A percentile compares a stretch with the other conserved stretches of the same genome.
Conservation (phyloP, 2,113 vertebrate genomes). For the Phylloscopus whistleri region DNA sequence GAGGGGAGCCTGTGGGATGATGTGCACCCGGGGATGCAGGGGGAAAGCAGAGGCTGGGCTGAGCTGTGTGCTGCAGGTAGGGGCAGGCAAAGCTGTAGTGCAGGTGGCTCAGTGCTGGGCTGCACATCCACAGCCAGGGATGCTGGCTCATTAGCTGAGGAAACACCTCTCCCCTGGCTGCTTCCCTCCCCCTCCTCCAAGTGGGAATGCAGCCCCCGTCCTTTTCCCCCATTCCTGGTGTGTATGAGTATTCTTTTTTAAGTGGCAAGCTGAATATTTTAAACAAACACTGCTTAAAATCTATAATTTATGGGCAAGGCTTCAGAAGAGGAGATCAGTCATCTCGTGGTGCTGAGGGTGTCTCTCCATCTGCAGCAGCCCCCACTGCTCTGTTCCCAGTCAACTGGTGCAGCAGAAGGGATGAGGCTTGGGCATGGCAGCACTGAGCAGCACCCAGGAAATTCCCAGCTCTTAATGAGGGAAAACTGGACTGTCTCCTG, state of each 20-base stretch:
- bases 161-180: conserved; percentile 4
- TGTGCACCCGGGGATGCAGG: background rate
- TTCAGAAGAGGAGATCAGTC: conserved; percentile 60
- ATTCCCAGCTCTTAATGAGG: background rate
- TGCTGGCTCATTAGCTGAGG: background rate
- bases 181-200: background rate
- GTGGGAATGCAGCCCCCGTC: background rate
- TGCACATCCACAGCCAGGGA: background rate
- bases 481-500: background rate
- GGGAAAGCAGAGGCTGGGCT: background rate
- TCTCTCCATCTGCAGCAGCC: conserved; percentile 12
- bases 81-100: background rate
- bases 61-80: background rate
- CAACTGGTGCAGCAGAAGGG: background rate
- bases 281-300: conserved; percentile 66
- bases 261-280: conserved; percentile 64
- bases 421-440: background rate
- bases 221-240: background rate
- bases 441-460: background rate
- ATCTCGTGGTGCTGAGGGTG: background rate
- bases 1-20: background rate
- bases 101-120: background rate
- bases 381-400: background rate
- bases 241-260: conserved; percentile 47
- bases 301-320: conserved; percentile 59